These are phyloP conservation scores for Ophiothrix spiculata DNA, from an alignment of 35 echinoderm and acorn worm species.

Conservation along the genomic window DNA sequence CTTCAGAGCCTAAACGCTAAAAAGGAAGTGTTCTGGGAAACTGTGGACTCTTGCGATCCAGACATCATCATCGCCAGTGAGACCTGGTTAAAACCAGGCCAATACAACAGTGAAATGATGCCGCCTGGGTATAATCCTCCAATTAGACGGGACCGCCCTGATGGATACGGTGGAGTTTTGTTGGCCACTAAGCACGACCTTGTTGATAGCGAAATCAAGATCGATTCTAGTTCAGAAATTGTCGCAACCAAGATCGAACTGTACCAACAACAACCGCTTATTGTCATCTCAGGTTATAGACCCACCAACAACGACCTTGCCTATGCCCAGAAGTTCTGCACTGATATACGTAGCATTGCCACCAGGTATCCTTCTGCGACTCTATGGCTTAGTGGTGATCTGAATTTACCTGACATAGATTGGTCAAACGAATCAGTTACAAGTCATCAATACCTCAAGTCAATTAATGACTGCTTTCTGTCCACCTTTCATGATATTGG, in stretches of 20 bases:
- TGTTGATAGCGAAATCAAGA: constrained; percentile 16
- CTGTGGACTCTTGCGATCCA: not conserved
- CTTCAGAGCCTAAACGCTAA: constrained; percentile 24
- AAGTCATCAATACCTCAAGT: constrained; percentile 24
- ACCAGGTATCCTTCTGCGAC: constrained; percentile 26
- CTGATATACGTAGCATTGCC: constrained; percentile 4
- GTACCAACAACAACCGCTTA: constrained; percentile 23
- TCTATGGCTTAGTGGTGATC: constrained; percentile 47
- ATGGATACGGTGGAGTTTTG: not conserved
- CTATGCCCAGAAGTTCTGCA: constrained; percentile 29
- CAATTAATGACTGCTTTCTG: too few relatives aligned
- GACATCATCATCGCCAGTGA: constrained; percentile 32
- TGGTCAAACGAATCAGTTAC: constrained; percentile 8
- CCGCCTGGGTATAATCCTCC: not conserved
- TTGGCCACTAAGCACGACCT: constrained; percentile 35
- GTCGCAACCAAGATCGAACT: constrained; percentile 26
- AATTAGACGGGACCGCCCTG: not conserved
- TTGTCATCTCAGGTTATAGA: constrained; percentile 23
- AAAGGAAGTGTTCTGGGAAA: constrained; percentile 25
- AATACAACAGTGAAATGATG: not conserved
- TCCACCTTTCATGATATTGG: too few relatives aligned
- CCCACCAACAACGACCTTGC: constrained; percentile 26
- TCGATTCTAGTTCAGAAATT: constrained; percentile 12
- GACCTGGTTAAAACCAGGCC: constrained; percentile 30
- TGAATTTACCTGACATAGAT: constrained; percentile 38